phyloP scores from a whole-genome alignment of 2,888 invertebrate species.

The Phragmatobia fuliginosa region DNA sequence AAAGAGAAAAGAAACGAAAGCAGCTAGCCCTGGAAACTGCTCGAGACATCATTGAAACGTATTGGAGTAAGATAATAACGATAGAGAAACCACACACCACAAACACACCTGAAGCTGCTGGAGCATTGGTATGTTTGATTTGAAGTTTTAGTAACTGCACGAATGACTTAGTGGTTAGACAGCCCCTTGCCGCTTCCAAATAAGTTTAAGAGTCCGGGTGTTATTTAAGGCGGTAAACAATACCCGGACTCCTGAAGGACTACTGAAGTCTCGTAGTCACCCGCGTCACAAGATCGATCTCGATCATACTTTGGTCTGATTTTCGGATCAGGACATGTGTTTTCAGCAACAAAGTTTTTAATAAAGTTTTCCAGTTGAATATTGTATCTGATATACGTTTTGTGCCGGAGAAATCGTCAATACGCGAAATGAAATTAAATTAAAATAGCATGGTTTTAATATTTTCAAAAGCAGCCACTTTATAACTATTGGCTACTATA shows the following conservation, averaged over 20 bases:
- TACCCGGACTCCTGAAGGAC: too few species aligned
- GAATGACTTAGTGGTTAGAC: too few species aligned
- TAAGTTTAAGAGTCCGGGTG: too few species aligned
- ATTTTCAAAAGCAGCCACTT: background rate
- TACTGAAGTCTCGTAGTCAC: too few species aligned
- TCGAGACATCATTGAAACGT: conserved; percentile 92
- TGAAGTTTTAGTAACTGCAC: too few species aligned
- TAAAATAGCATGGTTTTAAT: background rate
- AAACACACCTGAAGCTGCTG: conserved; percentile 86
- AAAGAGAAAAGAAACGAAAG: conserved; percentile 93
- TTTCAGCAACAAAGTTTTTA: background rate
- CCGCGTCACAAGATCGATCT: too few species aligned
- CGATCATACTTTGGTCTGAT: too few species aligned
- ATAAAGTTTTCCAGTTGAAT: background rate
- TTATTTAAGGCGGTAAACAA: background rate
- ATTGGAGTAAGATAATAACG: conserved; percentile 96
- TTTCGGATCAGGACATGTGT: background rate
- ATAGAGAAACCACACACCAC: conserved; percentile 92
- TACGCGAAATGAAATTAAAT: background rate
- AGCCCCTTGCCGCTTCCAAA: too few species aligned
- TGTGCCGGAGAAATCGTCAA: background rate
- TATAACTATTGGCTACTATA: background rate
- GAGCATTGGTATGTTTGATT: conserved; percentile 84
- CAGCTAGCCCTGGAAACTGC: conserved; percentile 92
- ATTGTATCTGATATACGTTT: background rate